Evolutionary conservation across 1,140 invertebrate genomes (phyloP).

Genomic region (Platyura marginata): DNA sequence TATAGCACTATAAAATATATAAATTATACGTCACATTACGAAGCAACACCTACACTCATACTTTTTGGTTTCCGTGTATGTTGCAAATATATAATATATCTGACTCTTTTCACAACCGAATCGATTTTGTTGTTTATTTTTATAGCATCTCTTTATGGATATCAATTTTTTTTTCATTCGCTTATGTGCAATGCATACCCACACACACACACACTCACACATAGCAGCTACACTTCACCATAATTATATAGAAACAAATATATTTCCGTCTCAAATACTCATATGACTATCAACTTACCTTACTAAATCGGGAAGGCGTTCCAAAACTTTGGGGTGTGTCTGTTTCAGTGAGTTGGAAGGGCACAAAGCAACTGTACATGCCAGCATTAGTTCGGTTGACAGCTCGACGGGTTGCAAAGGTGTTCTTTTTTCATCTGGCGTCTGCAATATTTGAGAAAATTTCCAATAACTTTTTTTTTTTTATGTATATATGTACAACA

Average conservation of each 20-base stretch:
- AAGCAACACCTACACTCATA: too few species aligned
- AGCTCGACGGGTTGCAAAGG: constrained; percentile 24
- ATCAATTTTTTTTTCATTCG: not conserved
- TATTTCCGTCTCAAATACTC: not conserved
- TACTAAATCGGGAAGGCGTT: constrained; percentile 25
- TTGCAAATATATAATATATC: too few species aligned
- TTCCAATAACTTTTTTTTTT: too few species aligned
- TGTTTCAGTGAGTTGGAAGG: constrained; percentile 19
- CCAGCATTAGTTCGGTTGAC: constrained; percentile 25
- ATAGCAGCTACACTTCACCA: too few species aligned
- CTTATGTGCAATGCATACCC: not conserved
- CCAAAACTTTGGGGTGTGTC: constrained; percentile 22
- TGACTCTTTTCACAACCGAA: too few species aligned
- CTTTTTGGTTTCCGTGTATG: too few species aligned
- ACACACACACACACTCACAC: not conserved
- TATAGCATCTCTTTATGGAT: not conserved
- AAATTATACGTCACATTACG: too few species aligned
- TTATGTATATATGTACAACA: too few species aligned
- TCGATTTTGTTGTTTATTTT: not conserved
- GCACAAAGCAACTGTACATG: constrained; percentile 22
- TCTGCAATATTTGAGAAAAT: constrained; percentile 13
- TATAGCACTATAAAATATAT: too few species aligned
- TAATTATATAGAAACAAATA: too few species aligned
- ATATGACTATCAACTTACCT: constrained; percentile 11
- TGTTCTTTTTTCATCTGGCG: constrained; percentile 24